These are phyloP conservation scores for Dryas iulia DNA, from an alignment of 1,140 invertebrate species.

Conservation along the genomic window DNA sequence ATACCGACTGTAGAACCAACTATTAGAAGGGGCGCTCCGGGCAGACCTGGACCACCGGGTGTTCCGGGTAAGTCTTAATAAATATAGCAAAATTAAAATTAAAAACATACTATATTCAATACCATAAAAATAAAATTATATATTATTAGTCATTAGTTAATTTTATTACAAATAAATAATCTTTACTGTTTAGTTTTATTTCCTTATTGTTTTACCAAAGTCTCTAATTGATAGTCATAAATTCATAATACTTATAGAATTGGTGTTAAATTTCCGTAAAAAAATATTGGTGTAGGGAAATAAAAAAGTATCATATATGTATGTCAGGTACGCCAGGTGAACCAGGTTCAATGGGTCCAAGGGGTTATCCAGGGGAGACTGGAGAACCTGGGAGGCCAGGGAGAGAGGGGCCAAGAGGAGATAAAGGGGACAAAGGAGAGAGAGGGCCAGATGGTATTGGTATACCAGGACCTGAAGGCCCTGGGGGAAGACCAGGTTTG, in stretches of 20 bases:
- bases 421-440: slow-evolving; percentile 87
- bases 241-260: no score
- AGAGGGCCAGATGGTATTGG: slow-evolving; percentile 85
- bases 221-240: no score
- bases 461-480: slow-evolving; percentile 85
- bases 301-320: neutral
- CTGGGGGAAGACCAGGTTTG: slow-evolving; percentile 83
- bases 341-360: slow-evolving; percentile 59
- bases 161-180: no score
- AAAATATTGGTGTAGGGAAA: no score
- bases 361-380: slow-evolving; percentile 84
- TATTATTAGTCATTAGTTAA: no score
- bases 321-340: slow-evolving; percentile 51
- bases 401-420: slow-evolving; percentile 81
- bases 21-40: slow-evolving; percentile 46
- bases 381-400: slow-evolving; percentile 83
- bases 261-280: no score
- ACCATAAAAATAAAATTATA: no score
- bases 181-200: no score
- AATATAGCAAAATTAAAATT: no score
- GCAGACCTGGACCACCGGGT: slow-evolving; percentile 52
- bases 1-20: slow-evolving; percentile 25
- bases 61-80: slow-evolving; percentile 42
- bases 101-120: no score
- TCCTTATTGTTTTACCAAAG: no score